Percentiles rank a stretch among this genome's conserved stretches.
Conservation (phyloP, 2,797 vertebrate genomes). For the Centropyge bicolor region DNA sequence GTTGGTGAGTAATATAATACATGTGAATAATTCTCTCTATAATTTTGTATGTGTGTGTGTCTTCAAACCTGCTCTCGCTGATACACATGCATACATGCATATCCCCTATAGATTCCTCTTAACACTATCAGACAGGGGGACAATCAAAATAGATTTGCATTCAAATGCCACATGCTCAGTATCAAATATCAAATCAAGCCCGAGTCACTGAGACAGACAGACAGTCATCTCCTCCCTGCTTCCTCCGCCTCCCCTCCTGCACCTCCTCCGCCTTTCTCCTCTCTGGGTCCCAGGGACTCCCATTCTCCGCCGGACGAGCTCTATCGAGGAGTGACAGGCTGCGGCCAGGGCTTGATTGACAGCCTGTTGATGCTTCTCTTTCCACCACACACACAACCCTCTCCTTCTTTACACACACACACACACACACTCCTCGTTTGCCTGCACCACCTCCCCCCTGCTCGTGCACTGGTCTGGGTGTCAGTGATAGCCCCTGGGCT, state of each 20-base stretch:
- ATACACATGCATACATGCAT: constrained; percentile 69
- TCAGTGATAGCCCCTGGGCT: constrained; percentile 80
- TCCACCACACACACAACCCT: constrained; percentile 23
- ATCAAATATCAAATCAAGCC: constrained; percentile 86
- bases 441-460: constrained; percentile 46
- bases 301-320: constrained; percentile 73
- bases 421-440: constrained; percentile 17
- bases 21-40: constrained; percentile 70
- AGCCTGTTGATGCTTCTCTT: constrained; percentile 80
- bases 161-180: constrained; percentile 82
- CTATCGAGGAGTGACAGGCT: constrained; percentile 77
- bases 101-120: constrained; percentile 81
- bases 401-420: constrained; percentile 14
- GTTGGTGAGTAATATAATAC: constrained; percentile 74
- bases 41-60: constrained; percentile 56
- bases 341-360: constrained; percentile 79
- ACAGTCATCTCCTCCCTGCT: constrained; percentile 63
- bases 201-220: constrained; percentile 77
- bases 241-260: constrained; percentile 40
- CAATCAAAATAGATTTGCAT: constrained; percentile 86
- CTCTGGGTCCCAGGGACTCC: constrained; percentile 75
- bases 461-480: constrained; percentile 71
- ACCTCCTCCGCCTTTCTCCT: constrained; percentile 63
- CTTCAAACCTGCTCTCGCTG: constrained; percentile 48
- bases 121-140: constrained; percentile 81